phyloP scores from a whole-genome alignment of 2,888 invertebrate genomes.

The Lepidochrysops patricia region DNA sequence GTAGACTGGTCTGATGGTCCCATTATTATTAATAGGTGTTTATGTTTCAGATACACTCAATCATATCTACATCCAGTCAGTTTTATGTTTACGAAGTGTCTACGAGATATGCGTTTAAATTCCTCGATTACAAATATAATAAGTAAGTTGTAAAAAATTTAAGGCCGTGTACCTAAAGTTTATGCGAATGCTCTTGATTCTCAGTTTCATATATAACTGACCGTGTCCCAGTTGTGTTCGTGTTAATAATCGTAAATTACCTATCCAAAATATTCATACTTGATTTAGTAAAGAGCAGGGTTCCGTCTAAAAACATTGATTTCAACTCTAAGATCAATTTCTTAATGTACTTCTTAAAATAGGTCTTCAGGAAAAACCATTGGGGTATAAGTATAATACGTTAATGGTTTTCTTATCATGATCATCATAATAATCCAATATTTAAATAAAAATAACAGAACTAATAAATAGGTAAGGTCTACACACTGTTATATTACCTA shows the following conservation, averaged over 20 bases:
- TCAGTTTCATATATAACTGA: neutral
- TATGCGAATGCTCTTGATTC: neutral
- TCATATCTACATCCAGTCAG: conserved; percentile 43
- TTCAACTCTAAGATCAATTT: too few relatives aligned
- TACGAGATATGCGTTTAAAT: conserved; percentile 31
- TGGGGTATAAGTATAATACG: too few relatives aligned
- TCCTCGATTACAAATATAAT: conserved; percentile 18
- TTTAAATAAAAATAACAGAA: too few relatives aligned
- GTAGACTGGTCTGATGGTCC: too few relatives aligned
- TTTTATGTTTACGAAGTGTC: conserved; percentile 50
- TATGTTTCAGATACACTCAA: conserved; percentile 44
- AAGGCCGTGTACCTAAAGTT: conserved; percentile 5
- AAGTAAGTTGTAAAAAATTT: conserved; percentile 31
- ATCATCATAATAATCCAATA: too few relatives aligned
- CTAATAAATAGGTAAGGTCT: too few relatives aligned
- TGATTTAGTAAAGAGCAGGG: neutral
- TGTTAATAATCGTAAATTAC: conserved; percentile 10
- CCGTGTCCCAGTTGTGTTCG: conserved; percentile 3
- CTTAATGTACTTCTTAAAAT: too few relatives aligned
- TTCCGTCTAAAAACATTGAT: neutral
- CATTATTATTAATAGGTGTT: too few relatives aligned
- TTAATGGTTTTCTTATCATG: too few relatives aligned
- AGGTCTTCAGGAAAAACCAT: too few relatives aligned
- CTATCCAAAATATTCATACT: neutral
- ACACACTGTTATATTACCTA: too few relatives aligned